Evolutionary conservation across 2,113 vertebrate genomes (phyloP).

Genomic region (Neolamprologus caudopunctatus): DNA sequence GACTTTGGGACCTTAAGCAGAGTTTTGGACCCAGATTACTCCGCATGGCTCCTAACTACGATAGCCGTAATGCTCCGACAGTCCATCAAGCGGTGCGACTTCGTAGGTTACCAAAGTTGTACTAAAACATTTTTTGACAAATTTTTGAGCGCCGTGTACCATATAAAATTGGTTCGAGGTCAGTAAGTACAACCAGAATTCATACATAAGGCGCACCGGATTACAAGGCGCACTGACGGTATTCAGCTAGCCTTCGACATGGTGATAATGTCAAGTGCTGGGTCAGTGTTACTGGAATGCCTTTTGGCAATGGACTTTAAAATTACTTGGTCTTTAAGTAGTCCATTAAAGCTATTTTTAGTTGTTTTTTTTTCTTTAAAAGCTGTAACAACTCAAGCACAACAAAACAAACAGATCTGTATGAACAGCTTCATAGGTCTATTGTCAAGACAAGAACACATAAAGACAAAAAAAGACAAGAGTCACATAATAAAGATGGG

Average conservation of each 20-base stretch:
- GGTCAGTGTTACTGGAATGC: not conserved
- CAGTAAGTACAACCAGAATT: not conserved
- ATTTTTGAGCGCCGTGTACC: not conserved
- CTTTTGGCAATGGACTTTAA: not conserved
- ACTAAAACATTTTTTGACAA: not conserved
- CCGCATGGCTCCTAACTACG: rapidly evolving
- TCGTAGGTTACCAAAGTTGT: not conserved
- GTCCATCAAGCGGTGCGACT: not conserved
- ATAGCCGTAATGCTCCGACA: not conserved
- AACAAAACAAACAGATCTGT: not conserved
- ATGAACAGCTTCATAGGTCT: not conserved
- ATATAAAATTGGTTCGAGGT: not conserved
- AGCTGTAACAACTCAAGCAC: not conserved
- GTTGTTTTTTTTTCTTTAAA: not conserved
- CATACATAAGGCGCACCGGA: rapidly evolving
- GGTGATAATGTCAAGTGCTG: not conserved
- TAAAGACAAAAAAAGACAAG: not conserved
- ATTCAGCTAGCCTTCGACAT: not conserved
- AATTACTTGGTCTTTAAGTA: not conserved
- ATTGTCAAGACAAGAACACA: not conserved
- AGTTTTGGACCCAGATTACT: not conserved
- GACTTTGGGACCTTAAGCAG: not conserved
- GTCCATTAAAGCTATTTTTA: not conserved
- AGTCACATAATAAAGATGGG: not conserved
- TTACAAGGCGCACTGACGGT: not conserved